Evolutionary conservation across 2,113 vertebrate genomes (phyloP).

Genomic region (Turdus rufiventris): DNA sequence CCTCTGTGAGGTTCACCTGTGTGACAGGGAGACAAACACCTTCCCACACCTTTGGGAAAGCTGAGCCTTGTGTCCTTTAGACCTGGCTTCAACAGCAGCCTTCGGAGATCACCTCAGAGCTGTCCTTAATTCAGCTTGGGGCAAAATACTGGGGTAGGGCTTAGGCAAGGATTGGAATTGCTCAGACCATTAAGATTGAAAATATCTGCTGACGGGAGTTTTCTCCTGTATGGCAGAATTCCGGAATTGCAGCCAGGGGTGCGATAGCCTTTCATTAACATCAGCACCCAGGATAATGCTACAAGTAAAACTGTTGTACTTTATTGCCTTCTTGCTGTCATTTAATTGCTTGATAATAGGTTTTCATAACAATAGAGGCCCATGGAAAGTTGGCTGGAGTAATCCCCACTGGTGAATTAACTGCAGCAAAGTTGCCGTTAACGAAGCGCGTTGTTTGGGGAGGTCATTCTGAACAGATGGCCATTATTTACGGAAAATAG

Average conservation of each 20-base stretch:
- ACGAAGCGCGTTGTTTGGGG: constrained; percentile 21
- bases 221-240: constrained; percentile 17
- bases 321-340: constrained; percentile 57
- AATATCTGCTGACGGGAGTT: constrained; percentile 33
- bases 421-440: constrained; percentile 25
- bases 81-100: neutral
- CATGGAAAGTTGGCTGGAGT: constrained; percentile 48
- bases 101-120: neutral
- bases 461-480: constrained; percentile 61
- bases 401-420: constrained; percentile 38
- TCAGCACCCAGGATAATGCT: constrained; percentile 62
- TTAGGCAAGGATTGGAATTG: neutral
- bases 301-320: constrained; percentile 49
- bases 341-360: constrained; percentile 67
- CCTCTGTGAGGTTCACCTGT: neutral
- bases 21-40: neutral
- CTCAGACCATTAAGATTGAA: neutral
- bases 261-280: constrained; percentile 61
- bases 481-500: constrained; percentile 57
- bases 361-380: constrained; percentile 53
- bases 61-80: neutral
- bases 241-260: constrained; percentile 45
- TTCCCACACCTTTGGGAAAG: neutral
- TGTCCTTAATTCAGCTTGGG: constrained; percentile 9
- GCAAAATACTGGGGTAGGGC: neutral